Evolutionary conservation across 2,797 vertebrate species (phyloP).

Genomic region (Leuciscus waleckii): DNA sequence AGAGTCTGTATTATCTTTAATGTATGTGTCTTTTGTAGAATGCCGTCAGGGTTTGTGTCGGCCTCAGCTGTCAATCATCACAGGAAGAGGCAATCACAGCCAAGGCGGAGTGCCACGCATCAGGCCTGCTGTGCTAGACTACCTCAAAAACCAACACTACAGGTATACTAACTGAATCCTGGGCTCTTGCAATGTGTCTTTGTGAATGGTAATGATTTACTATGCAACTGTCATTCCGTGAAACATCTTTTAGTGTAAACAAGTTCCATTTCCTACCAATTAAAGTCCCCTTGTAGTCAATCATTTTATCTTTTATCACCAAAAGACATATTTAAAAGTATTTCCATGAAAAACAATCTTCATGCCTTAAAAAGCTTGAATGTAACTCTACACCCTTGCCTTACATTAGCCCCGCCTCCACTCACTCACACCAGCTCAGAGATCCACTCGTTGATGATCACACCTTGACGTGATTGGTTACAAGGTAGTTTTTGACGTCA

Average conservation of each 20-base stretch:
- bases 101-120: slow-evolving; percentile 96
- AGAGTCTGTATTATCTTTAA: neutral
- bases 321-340: too few species aligned
- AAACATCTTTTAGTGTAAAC: neutral
- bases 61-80: slow-evolving; percentile 93
- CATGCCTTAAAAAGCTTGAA: too few species aligned
- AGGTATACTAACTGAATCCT: slow-evolving; percentile 77
- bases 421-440: too few species aligned
- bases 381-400: too few species aligned
- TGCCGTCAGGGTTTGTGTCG: slow-evolving; percentile 85
- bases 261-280: neutral
- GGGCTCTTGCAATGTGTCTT: neutral
- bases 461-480: too few species aligned
- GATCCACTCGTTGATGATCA: too few species aligned
- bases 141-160: slow-evolving; percentile 91
- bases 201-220: neutral
- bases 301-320: too few species aligned
- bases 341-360: too few species aligned
- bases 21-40: slow-evolving; percentile 75
- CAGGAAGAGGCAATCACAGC: slow-evolving; percentile 97
- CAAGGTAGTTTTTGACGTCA: too few species aligned
- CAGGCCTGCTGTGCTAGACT: slow-evolving; percentile 93
- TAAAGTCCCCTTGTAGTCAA: too few species aligned
- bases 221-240: too few species aligned
- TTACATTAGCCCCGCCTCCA: too few species aligned